These are phyloP conservation scores for Desmophyllum pertusum DNA, from an alignment of 92 coral and sea anemone genomes.

Conservation along the genomic window DNA sequence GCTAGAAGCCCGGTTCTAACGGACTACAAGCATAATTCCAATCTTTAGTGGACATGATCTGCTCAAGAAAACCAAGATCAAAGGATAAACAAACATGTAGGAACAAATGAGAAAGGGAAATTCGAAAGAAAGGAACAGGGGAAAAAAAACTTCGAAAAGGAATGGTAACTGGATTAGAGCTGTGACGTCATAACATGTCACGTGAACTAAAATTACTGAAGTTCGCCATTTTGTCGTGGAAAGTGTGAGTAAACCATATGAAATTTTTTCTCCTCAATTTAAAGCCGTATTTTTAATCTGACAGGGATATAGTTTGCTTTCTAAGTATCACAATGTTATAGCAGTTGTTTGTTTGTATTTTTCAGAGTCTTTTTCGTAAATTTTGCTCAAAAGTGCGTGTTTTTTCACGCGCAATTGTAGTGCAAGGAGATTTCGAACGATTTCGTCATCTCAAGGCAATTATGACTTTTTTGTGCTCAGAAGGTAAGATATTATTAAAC, in stretches of 20 bases:
- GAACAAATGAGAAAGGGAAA: slow-evolving; percentile 26
- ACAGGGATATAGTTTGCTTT: not conserved
- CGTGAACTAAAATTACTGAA: slow-evolving; percentile 5
- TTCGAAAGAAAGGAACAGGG: slow-evolving; percentile 5
- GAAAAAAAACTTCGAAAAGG: not conserved
- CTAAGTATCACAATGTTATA: no score
- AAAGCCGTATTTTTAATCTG: not conserved
- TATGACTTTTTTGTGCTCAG: slow-evolving; percentile 82
- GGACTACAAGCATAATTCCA: slow-evolving; percentile 26
- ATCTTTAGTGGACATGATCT: slow-evolving; percentile 14
- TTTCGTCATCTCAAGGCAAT: slow-evolving; percentile 79
- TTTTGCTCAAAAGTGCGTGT: slow-evolving; percentile 42
- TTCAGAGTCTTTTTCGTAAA: slow-evolving; percentile 1
- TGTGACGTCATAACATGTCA: slow-evolving; percentile 30
- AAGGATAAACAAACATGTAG: slow-evolving; percentile 36
- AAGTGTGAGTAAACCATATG: not conserved
- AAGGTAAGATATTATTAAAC: slow-evolving; percentile 64
- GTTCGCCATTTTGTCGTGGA: slow-evolving; percentile 35
- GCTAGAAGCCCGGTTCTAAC: slow-evolving; percentile 33
- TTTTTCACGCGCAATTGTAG: slow-evolving; percentile 42
- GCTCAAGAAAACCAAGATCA: slow-evolving; percentile 12
- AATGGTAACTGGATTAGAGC: not conserved
- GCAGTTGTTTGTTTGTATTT: not conserved
- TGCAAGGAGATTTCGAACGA: slow-evolving; percentile 44
- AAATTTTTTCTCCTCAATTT: not conserved